phyloP scores from a whole-genome alignment of 2,888 invertebrate genomes.

The Sarcophaga carnaria region DNA sequence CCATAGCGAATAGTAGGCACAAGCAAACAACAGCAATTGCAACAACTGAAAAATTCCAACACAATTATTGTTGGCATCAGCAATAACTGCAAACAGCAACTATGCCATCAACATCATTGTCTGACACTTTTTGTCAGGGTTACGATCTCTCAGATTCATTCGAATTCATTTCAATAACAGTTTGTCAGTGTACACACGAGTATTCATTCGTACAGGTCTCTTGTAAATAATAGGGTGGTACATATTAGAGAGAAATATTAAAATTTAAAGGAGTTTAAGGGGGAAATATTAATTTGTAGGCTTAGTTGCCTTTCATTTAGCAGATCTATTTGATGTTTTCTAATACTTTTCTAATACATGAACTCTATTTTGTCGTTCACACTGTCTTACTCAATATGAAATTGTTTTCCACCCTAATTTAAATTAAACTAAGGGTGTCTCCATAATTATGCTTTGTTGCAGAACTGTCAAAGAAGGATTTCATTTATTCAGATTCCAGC shows the following conservation, averaged over 20 bases:
- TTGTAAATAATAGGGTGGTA: conserved; percentile 8
- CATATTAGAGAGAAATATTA: not conserved
- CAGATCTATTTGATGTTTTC: too few relatives aligned
- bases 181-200: conserved; percentile 18
- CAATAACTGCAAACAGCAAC: conserved; percentile 54
- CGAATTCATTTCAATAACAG: conserved; percentile 60
- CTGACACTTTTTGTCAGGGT: conserved; percentile 52
- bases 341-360: too few relatives aligned
- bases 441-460: too few relatives aligned
- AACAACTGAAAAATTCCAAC: conserved; percentile 16
- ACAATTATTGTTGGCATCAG: conserved; percentile 51
- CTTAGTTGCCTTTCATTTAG: too few relatives aligned
- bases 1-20: conserved; percentile 38
- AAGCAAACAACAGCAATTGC: conserved; percentile 6
- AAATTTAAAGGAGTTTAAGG: not conserved
- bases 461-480: too few relatives aligned
- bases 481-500: too few relatives aligned
- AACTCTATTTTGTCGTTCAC: too few relatives aligned
- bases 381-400: too few relatives aligned
- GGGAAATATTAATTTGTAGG: too few relatives aligned
- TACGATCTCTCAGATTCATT: conserved; percentile 56
- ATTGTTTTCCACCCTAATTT: too few relatives aligned
- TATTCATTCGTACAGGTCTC: not conserved
- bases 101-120: conserved; percentile 51
- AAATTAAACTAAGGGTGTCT: too few relatives aligned